These are phyloP conservation scores for Lepidothrix coronata DNA, from an alignment of 2,113 vertebrate genomes.

Conservation along the genomic window DNA sequence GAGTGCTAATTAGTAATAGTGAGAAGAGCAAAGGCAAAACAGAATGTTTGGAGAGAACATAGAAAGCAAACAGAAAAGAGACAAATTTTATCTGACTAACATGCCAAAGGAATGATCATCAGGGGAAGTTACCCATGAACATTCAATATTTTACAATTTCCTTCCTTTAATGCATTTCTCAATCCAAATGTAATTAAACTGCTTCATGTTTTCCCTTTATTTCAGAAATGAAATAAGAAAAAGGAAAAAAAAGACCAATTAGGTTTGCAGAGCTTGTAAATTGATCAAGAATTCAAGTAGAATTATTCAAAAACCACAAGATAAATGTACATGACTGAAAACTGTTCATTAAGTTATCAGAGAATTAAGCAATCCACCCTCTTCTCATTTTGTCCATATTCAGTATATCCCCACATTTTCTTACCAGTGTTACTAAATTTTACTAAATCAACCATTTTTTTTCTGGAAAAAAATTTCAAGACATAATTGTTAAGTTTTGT, in stretches of 20 bases:
- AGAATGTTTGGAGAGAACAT: not conserved
- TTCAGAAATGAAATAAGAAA: not conserved
- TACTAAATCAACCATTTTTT: not conserved
- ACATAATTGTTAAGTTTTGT: not conserved
- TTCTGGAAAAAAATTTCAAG: not conserved
- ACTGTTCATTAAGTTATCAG: not conserved
- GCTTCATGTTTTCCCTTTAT: not conserved
- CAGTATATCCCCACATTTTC: not conserved
- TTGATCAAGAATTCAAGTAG: fast-evolving
- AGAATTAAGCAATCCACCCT: not conserved
- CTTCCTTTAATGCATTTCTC: not conserved
- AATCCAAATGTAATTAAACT: not conserved
- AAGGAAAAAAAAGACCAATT: not conserved
- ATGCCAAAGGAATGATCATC: not conserved
- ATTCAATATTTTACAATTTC: not conserved
- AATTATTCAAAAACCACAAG: not conserved
- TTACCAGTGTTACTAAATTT: not conserved
- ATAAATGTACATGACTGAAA: not conserved
- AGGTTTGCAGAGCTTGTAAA: not conserved
- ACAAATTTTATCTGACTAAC: not conserved
- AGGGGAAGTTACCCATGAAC: not conserved
- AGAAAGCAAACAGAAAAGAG: not conserved
- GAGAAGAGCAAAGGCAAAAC: not conserved
- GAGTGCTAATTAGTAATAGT: not conserved
- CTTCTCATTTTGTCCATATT: not conserved